Percentiles rank a stretch among this genome's conserved stretches.
Evolutionary conservation across 1,140 invertebrate genomes (phyloP).

Genomic region (Apis florea): DNA sequence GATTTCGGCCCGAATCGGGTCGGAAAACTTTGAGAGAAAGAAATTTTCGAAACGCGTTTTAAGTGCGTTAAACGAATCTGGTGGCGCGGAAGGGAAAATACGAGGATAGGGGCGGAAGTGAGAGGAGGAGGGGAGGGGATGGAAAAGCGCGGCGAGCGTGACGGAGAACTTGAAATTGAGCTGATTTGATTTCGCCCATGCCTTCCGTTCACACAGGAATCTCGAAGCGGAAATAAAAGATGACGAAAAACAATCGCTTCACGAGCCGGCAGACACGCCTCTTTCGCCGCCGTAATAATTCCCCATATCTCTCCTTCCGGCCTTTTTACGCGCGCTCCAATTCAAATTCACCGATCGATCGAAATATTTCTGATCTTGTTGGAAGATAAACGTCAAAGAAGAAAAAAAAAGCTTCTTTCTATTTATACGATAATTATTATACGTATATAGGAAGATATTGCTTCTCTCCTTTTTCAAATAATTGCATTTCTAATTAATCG

Average conservation of each 20-base stretch:
- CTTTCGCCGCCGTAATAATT: neutral
- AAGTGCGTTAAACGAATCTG: neutral
- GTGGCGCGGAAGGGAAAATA: slow-evolving; percentile 3
- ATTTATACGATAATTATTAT: no score
- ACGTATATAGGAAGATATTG: no score
- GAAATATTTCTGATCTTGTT: no score
- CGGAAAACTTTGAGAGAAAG: no score
- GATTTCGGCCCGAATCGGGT: no score
- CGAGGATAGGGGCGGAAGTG: neutral
- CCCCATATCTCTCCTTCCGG: neutral
- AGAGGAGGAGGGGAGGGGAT: neutral
- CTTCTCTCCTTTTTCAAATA: no score
- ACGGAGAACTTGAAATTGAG: slow-evolving; percentile 49
- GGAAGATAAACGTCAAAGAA: no score
- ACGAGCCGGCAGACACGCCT: no score
- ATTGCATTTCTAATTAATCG: no score
- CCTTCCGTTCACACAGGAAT: slow-evolving; percentile 39
- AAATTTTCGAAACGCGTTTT: neutral
- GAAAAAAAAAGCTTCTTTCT: no score
- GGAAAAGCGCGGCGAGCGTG: slow-evolving; percentile 25
- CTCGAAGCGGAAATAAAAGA: neutral
- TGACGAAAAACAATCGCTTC: neutral
- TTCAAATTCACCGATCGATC: no score
- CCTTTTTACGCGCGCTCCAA: no score
- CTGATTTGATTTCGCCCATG: slow-evolving; percentile 49